Evolutionary conservation across 2,797 vertebrate species (phyloP).

Genomic region (Arnoldichthys spilopterus): DNA sequence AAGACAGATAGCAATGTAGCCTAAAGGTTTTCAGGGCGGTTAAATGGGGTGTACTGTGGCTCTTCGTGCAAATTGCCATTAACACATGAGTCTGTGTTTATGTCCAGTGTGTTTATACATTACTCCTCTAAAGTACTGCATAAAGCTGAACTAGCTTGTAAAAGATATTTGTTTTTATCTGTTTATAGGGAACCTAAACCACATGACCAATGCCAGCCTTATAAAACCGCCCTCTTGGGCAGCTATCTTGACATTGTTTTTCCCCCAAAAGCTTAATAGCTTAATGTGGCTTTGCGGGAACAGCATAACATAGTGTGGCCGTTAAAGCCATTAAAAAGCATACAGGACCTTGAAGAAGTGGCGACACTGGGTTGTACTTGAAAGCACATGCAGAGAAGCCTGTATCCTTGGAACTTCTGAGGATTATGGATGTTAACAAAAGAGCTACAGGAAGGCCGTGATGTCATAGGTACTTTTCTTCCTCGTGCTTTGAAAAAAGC

Average conservation of each 20-base stretch:
- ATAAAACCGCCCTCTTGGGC: constrained; percentile 63
- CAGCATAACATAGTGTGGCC: constrained; percentile 59
- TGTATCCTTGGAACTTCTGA: constrained; percentile 27
- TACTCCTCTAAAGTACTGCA: constrained; percentile 55
- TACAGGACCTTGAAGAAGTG: constrained; percentile 48
- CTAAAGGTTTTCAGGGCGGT: constrained; percentile 25
- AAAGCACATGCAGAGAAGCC: constrained; percentile 9
- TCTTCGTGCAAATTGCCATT: constrained; percentile 51
- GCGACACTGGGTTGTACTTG: constrained; percentile 57
- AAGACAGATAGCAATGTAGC: constrained; percentile 7
- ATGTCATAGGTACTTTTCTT: constrained; percentile 32
- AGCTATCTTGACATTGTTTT: constrained; percentile 60
- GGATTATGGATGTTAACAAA: constrained; percentile 29
- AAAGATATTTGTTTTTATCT: constrained; percentile 69
- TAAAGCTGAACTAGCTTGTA: constrained; percentile 48
- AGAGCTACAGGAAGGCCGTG: constrained; percentile 13
- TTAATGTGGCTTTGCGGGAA: constrained; percentile 48
- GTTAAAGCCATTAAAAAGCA: constrained; percentile 60
- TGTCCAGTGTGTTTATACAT: constrained; percentile 44
- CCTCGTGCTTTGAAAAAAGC: constrained; percentile 1
- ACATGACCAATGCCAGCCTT: constrained; percentile 63
- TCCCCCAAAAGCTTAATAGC: constrained; percentile 47
- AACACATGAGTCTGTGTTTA: constrained; percentile 51
- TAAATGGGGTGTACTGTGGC: constrained; percentile 17
- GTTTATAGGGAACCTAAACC: constrained; percentile 65